Evolutionary conservation across 2,113 vertebrate genomes (phyloP), one percentile per base, ranked within the genome.

Genomic region (Coracopsis vasa): DNA sequence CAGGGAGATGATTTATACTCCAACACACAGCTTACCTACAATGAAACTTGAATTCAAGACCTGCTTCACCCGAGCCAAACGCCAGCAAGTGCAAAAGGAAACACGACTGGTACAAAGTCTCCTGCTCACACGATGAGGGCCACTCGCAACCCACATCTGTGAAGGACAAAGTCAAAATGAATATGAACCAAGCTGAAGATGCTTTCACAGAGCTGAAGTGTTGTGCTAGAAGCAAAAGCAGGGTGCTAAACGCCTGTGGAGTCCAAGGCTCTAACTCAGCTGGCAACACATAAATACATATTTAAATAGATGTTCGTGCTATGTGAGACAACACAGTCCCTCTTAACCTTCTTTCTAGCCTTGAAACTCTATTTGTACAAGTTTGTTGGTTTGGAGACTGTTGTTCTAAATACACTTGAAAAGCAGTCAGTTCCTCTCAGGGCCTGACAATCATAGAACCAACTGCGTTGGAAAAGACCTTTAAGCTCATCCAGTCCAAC

Each of bases 61-160:
- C 29, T 27, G 41, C 39, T 83, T 86, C 75, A 44, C 29, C 44
- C 54, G 47, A 44, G 62, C 20, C 65, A 74, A 86, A 89, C 29
- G 41, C 13, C 12, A 73, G 35, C 29, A 48, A 85, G 53, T 11
- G 17, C 11, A 7, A 65, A 91, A 84, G 41, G 35, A 24, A 79
- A 35, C 24, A 9, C 14, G 7, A 2, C 18, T 11, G 16, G 29
- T 24, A n/a, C 9, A 66, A 74, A 45, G 8, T 6, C n/a, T 73
- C 13, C 62, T 67, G 56, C 56, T 80, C 51, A 54, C 25, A 29
- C 3, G 29, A 44, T 3, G 13, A 86, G 24, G 24, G 41, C 18
- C 28, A 16, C 65, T 71, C 65, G 51, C 29, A 84, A 27, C n/a
- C 16, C 39, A 33, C 25, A 85, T 7, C 56, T 0, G 0, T 5